Evolutionary conservation across 2,113 vertebrate genomes (phyloP).

Genomic region (Canis aureus): DNA sequence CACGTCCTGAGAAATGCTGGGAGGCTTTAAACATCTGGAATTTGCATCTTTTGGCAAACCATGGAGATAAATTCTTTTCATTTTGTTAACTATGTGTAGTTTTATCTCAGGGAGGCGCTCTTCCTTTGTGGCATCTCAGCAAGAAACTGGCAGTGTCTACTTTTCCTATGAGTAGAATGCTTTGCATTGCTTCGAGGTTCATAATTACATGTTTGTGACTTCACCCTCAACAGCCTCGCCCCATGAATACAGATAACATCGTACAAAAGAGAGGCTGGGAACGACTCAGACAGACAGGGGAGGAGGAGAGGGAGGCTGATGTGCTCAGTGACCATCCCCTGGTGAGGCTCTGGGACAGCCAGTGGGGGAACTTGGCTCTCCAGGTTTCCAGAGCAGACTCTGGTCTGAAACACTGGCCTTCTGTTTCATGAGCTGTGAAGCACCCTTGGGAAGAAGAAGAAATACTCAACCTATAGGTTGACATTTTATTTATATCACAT

Average conservation of each 20-base stretch:
- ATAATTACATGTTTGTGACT: conserved; percentile 80
- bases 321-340: conserved; percentile 74
- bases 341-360: conserved; percentile 28
- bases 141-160: conserved; percentile 68
- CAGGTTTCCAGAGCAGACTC: background rate
- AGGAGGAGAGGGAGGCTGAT: conserved; percentile 68
- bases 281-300: conserved; percentile 50
- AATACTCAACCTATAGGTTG: conserved; percentile 76
- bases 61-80: conserved; percentile 39
- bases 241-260: conserved; percentile 79
- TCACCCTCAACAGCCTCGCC: conserved; percentile 60
- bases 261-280: conserved; percentile 73
- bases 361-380: background rate
- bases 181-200: conserved; percentile 67
- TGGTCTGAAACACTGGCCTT: conserved; percentile 73
- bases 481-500: conserved; percentile 84
- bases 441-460: conserved; percentile 79
- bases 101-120: conserved; percentile 51
- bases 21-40: conserved; percentile 48
- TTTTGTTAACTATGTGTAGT: conserved; percentile 17
- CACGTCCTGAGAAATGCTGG: conserved; percentile 20
- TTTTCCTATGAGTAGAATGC: conserved; percentile 65
- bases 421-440: conserved; percentile 77
- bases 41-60: conserved; percentile 28
- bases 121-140: conserved; percentile 73